Conservation (phyloP, 1,140 invertebrate genomes). For the Nasonia giraulti region DNA sequence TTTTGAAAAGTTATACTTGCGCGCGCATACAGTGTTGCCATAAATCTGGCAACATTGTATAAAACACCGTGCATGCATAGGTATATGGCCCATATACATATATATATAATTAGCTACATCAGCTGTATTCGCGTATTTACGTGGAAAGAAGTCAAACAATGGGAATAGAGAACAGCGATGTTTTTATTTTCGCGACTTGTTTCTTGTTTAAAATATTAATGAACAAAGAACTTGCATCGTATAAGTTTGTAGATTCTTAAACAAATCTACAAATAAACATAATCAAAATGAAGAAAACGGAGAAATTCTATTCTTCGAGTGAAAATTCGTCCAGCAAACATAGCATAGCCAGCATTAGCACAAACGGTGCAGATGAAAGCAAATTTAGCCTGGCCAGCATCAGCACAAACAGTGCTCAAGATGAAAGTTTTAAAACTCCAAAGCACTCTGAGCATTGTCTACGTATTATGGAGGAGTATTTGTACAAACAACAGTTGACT, state of each 20-base stretch:
- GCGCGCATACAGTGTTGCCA: neutral
- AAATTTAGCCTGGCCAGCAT: constrained; percentile 30
- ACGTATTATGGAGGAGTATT: constrained; percentile 87
- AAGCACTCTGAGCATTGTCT: constrained; percentile 88
- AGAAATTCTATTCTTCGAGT: constrained; percentile 28
- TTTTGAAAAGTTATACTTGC: constrained; percentile 7
- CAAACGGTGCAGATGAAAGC: constrained; percentile 79
- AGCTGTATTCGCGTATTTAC: neutral
- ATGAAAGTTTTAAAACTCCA: constrained; percentile 86
- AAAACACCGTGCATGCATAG: too few relatives aligned
- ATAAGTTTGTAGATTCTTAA: neutral
- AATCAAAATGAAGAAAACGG: constrained; percentile 34
- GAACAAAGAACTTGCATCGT: neutral
- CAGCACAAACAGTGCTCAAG: constrained; percentile 69
- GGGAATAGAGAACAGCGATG: constrained; percentile 1
- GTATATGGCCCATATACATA: too few relatives aligned
- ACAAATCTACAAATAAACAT: neutral
- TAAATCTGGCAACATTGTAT: too few relatives aligned
- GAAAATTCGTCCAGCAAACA: constrained; percentile 38
- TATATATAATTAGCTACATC: too few relatives aligned
- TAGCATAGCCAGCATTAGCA: constrained; percentile 26
- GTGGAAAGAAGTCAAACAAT: constrained; percentile 4
- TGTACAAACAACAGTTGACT: constrained; percentile 85
- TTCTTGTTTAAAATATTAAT: constrained; percentile 8
- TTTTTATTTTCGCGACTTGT: constrained; percentile 25